These are phyloP conservation scores for Tinamus guttatus DNA, from an alignment of 2,113 vertebrate species.

Conservation along the genomic window DNA sequence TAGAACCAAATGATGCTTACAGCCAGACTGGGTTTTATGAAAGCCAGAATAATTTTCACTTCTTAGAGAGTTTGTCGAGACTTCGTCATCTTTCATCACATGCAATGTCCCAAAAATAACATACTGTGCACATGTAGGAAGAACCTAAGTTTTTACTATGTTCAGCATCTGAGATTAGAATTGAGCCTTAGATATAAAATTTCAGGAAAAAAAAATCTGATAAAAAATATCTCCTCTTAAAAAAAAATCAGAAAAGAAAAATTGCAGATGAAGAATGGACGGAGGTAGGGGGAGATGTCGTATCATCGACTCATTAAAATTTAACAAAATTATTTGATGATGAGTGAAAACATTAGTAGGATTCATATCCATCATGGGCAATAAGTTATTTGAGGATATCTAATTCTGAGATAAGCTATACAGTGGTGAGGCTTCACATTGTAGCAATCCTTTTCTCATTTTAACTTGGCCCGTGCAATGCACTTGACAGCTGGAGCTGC, in stretches of 20 bases:
- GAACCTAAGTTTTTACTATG: background rate
- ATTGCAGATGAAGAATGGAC: background rate
- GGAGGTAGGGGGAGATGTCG: background rate
- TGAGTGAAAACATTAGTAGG: background rate
- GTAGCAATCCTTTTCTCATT: background rate
- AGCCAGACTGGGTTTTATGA: background rate
- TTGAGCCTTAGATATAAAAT: background rate
- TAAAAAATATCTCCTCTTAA: background rate
- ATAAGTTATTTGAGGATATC: background rate
- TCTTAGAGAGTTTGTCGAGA: background rate
- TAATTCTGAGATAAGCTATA: background rate
- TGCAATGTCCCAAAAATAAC: background rate
- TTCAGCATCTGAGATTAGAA: background rate
- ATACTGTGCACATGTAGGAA: background rate
- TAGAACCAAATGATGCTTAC: background rate
- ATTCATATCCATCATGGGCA: background rate
- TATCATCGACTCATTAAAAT: background rate
- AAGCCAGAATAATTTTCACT: background rate
- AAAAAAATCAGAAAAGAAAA: slow-evolving; percentile 9
- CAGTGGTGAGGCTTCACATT: background rate
- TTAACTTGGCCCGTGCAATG: background rate
- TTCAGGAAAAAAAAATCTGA: background rate
- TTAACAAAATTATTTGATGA: slow-evolving; percentile 23
- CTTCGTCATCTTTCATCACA: background rate
- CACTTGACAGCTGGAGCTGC: background rate